Conservation (phyloP, 2,113 vertebrate species). For the Neogobius melanostomus region DNA sequence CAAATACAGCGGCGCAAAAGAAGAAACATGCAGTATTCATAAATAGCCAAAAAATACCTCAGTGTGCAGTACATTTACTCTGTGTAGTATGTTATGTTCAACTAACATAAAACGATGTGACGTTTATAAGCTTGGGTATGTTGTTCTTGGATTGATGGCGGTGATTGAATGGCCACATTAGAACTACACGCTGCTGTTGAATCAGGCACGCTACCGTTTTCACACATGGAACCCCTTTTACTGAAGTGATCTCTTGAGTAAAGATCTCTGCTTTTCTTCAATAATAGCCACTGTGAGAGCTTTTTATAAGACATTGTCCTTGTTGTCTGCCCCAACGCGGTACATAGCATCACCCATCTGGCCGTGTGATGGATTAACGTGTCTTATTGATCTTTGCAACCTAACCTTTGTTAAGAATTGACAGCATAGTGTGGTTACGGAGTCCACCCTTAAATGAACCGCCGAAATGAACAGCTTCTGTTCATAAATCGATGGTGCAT, state of each 20-base stretch:
- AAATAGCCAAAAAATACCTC: too few relatives aligned
- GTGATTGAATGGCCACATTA: not conserved
- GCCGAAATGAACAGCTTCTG: constrained; percentile 21
- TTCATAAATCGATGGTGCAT: constrained; percentile 38
- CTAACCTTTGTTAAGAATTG: constrained; percentile 24
- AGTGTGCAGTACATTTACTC: too few relatives aligned
- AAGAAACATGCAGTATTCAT: too few relatives aligned
- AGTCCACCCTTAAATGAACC: constrained; percentile 36
- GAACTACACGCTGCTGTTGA: not conserved
- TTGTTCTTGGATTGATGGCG: not conserved
- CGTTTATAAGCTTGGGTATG: too few relatives aligned
- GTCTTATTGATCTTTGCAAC: constrained; percentile 37
- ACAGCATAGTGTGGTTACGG: not conserved
- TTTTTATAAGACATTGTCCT: not conserved
- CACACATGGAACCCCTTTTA: not conserved
- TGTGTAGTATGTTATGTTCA: too few relatives aligned
- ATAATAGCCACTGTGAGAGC: not conserved
- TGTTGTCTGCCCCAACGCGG: not conserved
- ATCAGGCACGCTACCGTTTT: not conserved
- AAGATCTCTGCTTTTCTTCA: not conserved
- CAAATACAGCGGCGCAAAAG: too few relatives aligned
- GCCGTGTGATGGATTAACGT: constrained; percentile 2
- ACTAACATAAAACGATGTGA: too few relatives aligned
- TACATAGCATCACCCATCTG: constrained; percentile 13
- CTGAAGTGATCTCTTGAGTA: not conserved